Evolutionary conservation across 2,113 vertebrate genomes (phyloP), one percentile per base, ranked within the genome.

Genomic region (Aldabrachelys gigantea): DNA sequence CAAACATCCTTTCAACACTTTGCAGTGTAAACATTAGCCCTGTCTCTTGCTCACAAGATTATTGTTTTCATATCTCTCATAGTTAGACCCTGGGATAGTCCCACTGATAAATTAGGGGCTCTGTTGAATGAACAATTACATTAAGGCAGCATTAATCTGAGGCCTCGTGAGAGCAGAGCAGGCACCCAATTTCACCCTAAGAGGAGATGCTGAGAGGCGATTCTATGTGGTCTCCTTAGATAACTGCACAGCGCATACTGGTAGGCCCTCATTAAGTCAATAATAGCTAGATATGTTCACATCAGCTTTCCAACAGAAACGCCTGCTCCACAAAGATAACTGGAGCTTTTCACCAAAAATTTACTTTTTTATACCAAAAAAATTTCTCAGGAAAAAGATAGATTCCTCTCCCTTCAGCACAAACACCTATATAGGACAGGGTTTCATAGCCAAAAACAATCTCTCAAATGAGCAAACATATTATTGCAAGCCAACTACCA

Each of bases 11-110:
- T 98, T 97, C 97, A 97, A 88, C 97, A 96, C 91, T 91, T 95
- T 86, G 90, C 91, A 96, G 86, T 88, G 92, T 72, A 96, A 97
- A 97, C 93, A 96, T 93, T 44, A 93, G 82, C 84, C 83, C 84
- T 83, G 93, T 92, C 94, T 94, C 88, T 95, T 96, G 95, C 93
- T 97, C 95, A 97, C 91, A 93, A 92, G 96, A 85, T 93, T 97
- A 95, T 96, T 98, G 97, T 98, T 98, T 97, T 96, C 96, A 94
- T 96, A 97, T 96, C 96, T 97, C 90, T 96, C 85, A 47, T 93
- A 97, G 96, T 94, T 96, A 89, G 95, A 96, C 95, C 94, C 96
- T 95, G 92, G 96, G 92, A 96, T 92, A 96, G 27, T 72, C 96
- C 69, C 78, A 57, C 95, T 96, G 93, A 95, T 92, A 98, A 97